A percentile compares a stretch with the other conserved stretches of the same genome.
Evolutionary conservation across 2,888 invertebrate species (phyloP).

Genomic region (Drosophila macrospina): DNA sequence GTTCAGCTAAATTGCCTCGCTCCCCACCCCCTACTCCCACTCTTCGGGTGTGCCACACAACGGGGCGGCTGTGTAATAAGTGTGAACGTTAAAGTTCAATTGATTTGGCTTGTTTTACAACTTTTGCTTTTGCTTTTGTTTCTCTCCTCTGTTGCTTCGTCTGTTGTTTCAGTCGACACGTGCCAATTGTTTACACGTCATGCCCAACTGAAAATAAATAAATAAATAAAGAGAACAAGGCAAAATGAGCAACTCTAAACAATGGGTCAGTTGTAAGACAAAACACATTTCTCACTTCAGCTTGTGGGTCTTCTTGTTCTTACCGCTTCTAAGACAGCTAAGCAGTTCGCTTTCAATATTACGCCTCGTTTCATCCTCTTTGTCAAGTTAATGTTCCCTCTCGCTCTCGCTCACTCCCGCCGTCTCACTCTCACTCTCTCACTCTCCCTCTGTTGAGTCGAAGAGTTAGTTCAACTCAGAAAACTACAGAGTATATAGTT

Average conservation of each 20-base stretch:
- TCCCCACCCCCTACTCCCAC: not conserved
- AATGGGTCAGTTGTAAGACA: slow-evolving; percentile 48
- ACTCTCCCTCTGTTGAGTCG: not conserved
- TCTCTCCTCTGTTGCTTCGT: not conserved
- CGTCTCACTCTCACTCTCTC: not conserved
- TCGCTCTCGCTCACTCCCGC: not conserved
- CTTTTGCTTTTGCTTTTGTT: slow-evolving; percentile 5
- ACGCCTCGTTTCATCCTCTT: slow-evolving; percentile 36
- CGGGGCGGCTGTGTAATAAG: slow-evolving; percentile 24
- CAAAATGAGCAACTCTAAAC: slow-evolving; percentile 24
- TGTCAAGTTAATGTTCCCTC: slow-evolving; percentile 15
- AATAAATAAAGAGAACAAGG: slow-evolving; percentile 3
- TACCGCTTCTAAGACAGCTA: slow-evolving; percentile 34
- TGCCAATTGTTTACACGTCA: slow-evolving; percentile 53
- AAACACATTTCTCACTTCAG: slow-evolving; percentile 47
- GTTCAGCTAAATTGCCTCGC: slow-evolving; percentile 10
- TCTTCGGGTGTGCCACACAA: slow-evolving; percentile 5
- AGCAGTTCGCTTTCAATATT: slow-evolving; percentile 56
- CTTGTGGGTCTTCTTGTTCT: slow-evolving; percentile 69
- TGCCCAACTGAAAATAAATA: slow-evolving; percentile 33
- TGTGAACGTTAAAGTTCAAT: slow-evolving; percentile 44
- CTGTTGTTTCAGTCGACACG: slow-evolving; percentile 43
- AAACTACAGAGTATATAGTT: no score
- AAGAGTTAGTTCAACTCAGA: not conserved
- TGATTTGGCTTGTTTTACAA: slow-evolving; percentile 39